Evolutionary conservation across 2,888 invertebrate species (phyloP).

Genomic region (Melolontha melolontha): DNA sequence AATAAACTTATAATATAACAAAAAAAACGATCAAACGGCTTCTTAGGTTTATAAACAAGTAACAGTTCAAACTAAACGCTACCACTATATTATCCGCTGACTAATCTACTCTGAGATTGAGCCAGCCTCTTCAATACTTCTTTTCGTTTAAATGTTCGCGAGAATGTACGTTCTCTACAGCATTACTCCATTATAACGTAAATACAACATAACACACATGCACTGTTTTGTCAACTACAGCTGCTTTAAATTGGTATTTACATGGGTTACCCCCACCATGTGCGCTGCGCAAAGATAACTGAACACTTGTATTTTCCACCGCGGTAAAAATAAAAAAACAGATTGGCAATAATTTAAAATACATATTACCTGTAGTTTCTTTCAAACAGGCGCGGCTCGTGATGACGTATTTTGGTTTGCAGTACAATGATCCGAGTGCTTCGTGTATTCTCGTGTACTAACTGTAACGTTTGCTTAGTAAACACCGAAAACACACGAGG

Average conservation of each 20-base stretch:
- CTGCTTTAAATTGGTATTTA: constrained; percentile 38
- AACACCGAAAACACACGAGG: no score
- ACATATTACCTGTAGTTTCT: no score
- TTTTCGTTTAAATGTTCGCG: constrained; percentile 33
- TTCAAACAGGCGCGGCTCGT: no score
- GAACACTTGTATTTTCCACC: constrained; percentile 15
- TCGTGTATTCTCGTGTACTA: no score
- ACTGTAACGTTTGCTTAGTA: no score
- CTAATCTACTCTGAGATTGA: constrained; percentile 74
- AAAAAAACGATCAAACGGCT: no score
- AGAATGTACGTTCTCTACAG: constrained; percentile 1
- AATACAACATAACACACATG: not conserved
- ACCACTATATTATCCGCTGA: constrained; percentile 60
- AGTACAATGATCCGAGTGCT: no score
- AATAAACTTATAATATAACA: no score
- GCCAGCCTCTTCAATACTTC: constrained; percentile 58
- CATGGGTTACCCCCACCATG: constrained; percentile 21
- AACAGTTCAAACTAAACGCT: constrained; percentile 45
- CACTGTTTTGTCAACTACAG: constrained; percentile 18
- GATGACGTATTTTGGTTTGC: no score
- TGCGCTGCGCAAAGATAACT: not conserved
- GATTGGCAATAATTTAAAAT: no score
- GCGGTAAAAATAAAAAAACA: constrained; percentile 8
- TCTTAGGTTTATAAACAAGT: not conserved
- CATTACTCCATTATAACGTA: constrained; percentile 27